Base-by-base conservation (phyloP, 2,797 vertebrate genomes). In the Amniataba percoides region DNA sequence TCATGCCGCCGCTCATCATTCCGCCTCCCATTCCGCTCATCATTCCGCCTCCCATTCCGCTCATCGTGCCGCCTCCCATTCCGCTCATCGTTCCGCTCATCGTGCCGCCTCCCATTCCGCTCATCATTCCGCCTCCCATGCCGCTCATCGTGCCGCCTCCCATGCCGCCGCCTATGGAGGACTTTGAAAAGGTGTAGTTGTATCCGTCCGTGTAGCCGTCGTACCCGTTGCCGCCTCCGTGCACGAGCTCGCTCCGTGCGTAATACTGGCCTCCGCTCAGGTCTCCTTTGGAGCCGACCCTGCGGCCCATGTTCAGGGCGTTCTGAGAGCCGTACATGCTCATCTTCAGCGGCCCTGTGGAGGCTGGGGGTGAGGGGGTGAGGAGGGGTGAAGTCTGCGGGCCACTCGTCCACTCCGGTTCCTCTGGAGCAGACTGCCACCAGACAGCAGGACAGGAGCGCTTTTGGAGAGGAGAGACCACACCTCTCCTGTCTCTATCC, bases 181-280 rank as follows among this genome's bases (percentile, higher is more conserved):
- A 56, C 81, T 67, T 94, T 2, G 90, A 43, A 1, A 74, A 77
- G 55, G 34, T 79, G 61, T 67, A 81, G 58, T 66, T 82, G 62
- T 80, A 82, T 63, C 88, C 88, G 11, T 95, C 94, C 65, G 14
- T 5, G 53, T 27, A 87, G 0, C 51, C n/a, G 0, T 94, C 83
- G 83, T 81, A 92, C 70, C 90, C 94, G 60, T 94, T 91, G 10
- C 94, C 94, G 39, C 89, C 86, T 70, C 78, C 84, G 0, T 85
- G 87, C 25, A 71, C 0, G 7, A 78, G 56, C 4, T 94, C 95
- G 52, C 80, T 89, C 49, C 85, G 94, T 15, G 83, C 42, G 79
- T 91, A 93, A 4, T 62, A 60, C 16, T 64, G 69, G 25, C 1
- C 23, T 8, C 74, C 53, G 3, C 57, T 53, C 51, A 94, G 2